A percentile compares a stretch with the other conserved stretches of the same genome.
Evolutionary conservation across 2,888 invertebrate species (phyloP).

Genomic region (Halictus quadricinctus): DNA sequence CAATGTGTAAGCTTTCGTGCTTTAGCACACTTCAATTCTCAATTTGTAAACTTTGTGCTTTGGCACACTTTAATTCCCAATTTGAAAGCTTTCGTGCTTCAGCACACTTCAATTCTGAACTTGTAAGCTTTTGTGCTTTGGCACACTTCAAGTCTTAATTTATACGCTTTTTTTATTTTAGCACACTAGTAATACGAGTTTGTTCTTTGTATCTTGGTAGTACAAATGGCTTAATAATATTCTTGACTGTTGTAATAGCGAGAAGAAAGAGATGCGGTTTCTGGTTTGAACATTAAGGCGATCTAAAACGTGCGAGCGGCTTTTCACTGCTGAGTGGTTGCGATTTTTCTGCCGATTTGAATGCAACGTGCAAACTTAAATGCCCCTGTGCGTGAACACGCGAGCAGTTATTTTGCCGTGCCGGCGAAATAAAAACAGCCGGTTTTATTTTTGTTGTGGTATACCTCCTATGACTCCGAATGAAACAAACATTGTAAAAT

Average conservation of each 20-base stretch:
- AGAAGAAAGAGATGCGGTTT: background rate
- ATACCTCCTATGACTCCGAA: background rate
- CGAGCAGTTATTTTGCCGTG: background rate
- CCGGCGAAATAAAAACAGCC: background rate
- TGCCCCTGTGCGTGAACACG: background rate
- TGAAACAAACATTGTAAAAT: background rate
- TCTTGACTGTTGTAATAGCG: background rate
- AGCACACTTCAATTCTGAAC: too few relatives aligned
- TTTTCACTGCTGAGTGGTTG: background rate
- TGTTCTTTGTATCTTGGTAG: background rate
- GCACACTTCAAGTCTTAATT: too few relatives aligned
- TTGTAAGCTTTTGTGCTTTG: too few relatives aligned
- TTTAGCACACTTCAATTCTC: too few relatives aligned
- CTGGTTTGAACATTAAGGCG: conserved; percentile 14
- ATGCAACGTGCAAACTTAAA: background rate
- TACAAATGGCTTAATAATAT: background rate
- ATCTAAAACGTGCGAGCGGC: background rate
- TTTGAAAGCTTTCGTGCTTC: too few relatives aligned
- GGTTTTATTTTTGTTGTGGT: background rate
- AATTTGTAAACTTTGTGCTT: too few relatives aligned
- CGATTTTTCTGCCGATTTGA: conserved; percentile 13
- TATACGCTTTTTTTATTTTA: too few relatives aligned
- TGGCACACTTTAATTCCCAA: too few relatives aligned
- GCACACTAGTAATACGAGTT: background rate
- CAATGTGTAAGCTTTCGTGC: too few relatives aligned